Conservation (phyloP, 2,113 vertebrate species). For the Cnemophilus loriae region DNA sequence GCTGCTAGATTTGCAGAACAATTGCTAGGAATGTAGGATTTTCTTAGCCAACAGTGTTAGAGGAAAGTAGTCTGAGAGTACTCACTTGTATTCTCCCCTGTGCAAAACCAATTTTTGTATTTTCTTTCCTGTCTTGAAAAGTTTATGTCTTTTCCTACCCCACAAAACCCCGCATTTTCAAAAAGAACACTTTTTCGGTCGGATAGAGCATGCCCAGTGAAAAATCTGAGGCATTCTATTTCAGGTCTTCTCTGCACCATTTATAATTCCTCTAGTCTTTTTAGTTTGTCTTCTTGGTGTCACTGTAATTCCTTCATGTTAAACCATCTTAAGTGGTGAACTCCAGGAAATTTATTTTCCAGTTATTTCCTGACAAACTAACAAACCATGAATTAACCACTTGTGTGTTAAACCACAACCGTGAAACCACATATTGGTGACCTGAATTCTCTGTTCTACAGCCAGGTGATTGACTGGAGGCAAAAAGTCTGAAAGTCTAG, state of each 20-base stretch:
- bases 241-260: background rate
- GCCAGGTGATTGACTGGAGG: background rate
- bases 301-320: background rate
- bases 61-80: background rate
- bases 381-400: background rate
- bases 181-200: background rate
- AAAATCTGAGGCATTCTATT: background rate
- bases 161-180: background rate
- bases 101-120: background rate
- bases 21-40: background rate
- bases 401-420: background rate
- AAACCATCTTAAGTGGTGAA: background rate
- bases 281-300: background rate
- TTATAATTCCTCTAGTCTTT: background rate
- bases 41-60: background rate
- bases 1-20: background rate
- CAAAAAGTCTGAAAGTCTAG: background rate
- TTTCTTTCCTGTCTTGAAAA: background rate
- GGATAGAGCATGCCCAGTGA: background rate
- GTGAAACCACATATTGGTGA: background rate
- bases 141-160: background rate
- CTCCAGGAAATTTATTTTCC: background rate
- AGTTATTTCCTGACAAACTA: background rate
- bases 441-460: background rate
- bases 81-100: background rate